Evolutionary conservation across 2,113 vertebrate species (phyloP).

Genomic region (Rhynchomys soricoides): DNA sequence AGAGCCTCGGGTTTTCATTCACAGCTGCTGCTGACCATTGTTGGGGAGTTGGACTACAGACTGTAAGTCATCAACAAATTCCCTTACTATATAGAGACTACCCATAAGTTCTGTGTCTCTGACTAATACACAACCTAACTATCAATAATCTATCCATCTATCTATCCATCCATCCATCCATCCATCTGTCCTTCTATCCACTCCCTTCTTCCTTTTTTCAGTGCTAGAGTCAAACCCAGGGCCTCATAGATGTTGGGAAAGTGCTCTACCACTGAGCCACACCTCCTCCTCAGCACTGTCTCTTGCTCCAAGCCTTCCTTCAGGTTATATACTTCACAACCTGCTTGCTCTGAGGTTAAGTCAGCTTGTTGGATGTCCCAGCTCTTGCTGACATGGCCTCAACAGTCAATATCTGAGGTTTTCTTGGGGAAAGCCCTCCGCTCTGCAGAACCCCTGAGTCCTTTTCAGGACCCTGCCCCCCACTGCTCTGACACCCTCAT

Average conservation of each 20-base stretch:
- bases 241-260: background rate
- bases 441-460: background rate
- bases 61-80: too few species aligned
- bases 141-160: too few species aligned
- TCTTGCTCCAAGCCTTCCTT: background rate
- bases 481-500: background rate
- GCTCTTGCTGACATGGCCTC: background rate
- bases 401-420: background rate
- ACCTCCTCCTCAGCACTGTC: background rate
- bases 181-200: background rate
- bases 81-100: too few species aligned
- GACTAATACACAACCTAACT: too few species aligned
- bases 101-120: too few species aligned
- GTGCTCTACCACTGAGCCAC: background rate
- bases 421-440: background rate
- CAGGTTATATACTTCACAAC: background rate
- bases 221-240: background rate
- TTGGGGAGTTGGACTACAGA: too few species aligned
- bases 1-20: too few species aligned
- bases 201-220: background rate
- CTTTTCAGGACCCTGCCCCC: background rate
- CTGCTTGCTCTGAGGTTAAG: background rate
- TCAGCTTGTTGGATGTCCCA: background rate
- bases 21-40: too few species aligned
- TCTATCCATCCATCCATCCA: background rate